Evolutionary conservation across 2,113 vertebrate species (phyloP).

Genomic region (Cranoglanis bouderius): DNA sequence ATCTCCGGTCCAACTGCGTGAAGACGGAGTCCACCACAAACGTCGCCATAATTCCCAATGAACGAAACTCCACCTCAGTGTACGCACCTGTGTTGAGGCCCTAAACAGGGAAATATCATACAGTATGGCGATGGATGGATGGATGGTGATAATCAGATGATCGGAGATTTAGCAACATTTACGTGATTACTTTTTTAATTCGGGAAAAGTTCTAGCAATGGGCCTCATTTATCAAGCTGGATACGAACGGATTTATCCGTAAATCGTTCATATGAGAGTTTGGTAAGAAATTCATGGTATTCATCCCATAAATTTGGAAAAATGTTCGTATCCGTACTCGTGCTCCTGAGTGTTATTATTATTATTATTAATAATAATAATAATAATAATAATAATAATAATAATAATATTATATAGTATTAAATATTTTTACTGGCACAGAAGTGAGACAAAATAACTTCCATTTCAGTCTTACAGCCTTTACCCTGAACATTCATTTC

Average conservation of each 20-base stretch:
- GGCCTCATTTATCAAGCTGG: background rate
- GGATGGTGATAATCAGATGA: too few species aligned
- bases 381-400: too few species aligned
- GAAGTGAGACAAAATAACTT: too few species aligned
- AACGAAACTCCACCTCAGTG: constrained; percentile 71
- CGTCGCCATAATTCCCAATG: constrained; percentile 71
- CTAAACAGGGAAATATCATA: constrained; percentile 53
- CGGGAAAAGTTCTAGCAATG: background rate
- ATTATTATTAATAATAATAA: too few species aligned
- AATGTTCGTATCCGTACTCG: background rate
- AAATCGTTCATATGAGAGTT: background rate
- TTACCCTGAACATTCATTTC: too few species aligned
- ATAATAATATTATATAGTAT: too few species aligned
- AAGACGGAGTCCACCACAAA: constrained; percentile 75
- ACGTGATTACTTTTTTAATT: too few species aligned
- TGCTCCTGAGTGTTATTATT: too few species aligned
- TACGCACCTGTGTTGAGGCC: constrained; percentile 70
- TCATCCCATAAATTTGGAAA: background rate
- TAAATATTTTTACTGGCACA: too few species aligned
- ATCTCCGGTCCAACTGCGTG: constrained; percentile 65
- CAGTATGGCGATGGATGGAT: background rate
- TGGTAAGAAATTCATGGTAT: background rate
- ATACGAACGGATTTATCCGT: background rate
- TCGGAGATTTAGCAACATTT: too few species aligned
- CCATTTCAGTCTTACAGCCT: too few species aligned